These are phyloP conservation scores for Eledone cirrhosa DNA, from an alignment of 2,888 invertebrate genomes.

Conservation along the genomic window DNA sequence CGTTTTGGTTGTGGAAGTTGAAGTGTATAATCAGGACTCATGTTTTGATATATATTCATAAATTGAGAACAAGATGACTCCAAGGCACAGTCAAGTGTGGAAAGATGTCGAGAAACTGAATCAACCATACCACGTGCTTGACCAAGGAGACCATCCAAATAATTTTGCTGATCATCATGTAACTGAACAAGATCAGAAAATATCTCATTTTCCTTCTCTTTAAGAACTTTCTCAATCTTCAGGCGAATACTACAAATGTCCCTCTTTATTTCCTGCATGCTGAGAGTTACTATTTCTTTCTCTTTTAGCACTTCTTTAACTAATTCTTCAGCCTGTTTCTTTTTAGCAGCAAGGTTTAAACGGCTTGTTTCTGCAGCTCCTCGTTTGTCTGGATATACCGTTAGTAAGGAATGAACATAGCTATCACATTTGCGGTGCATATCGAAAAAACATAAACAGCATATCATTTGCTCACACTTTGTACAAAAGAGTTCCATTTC, in stretches of 20 bases:
- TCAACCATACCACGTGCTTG: constrained; percentile 12
- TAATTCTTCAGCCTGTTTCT: constrained; percentile 1
- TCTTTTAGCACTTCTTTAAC: constrained; percentile 15
- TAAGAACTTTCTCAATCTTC: neutral
- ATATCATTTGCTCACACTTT: constrained; percentile 22
- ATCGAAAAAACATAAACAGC: constrained; percentile 18
- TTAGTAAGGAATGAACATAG: constrained; percentile 18
- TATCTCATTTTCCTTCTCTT: constrained; percentile 5
- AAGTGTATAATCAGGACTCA: constrained; percentile 1
- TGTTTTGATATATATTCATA: constrained; percentile 24
- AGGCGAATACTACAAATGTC: neutral
- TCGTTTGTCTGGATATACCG: constrained; percentile 13
- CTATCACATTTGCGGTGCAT: constrained; percentile 20
- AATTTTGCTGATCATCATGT: constrained; percentile 22
- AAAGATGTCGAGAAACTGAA: constrained; percentile 18
- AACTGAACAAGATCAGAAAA: neutral
- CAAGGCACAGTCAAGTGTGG: constrained; percentile 13
- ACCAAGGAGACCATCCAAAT: neutral
- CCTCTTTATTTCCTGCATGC: neutral
- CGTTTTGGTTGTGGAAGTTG: constrained; percentile 11
- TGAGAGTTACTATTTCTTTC: neutral
- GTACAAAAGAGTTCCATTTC: constrained; percentile 25
- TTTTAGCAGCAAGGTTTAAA: neutral
- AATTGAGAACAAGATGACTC: constrained; percentile 3
- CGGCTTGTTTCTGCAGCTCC: neutral